Percentiles rank a stretch among this genome's conserved stretches.
Conservation (phyloP, 2,888 invertebrate species). For the Hypselothyrea guttata region DNA sequence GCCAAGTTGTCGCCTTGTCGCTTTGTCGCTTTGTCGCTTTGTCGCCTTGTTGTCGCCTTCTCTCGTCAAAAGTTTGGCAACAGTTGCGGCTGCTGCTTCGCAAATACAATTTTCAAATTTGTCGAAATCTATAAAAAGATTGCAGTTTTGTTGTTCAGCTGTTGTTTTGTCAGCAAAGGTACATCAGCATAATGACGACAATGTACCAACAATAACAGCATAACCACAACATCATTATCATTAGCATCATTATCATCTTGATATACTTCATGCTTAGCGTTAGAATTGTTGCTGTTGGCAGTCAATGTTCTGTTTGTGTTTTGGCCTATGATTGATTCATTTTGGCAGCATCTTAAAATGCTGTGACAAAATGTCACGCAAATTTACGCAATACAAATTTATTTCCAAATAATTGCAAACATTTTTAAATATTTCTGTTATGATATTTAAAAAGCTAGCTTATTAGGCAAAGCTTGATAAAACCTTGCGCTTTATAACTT, state of each 20-base stretch:
- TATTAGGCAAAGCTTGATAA: too few relatives aligned
- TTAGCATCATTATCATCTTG: constrained; percentile 25
- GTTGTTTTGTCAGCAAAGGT: constrained; percentile 59
- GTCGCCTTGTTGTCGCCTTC: constrained; percentile 20
- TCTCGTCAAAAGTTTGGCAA: constrained; percentile 57
- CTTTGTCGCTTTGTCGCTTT: too few relatives aligned
- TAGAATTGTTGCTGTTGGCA: constrained; percentile 40
- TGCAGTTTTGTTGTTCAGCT: constrained; percentile 70
- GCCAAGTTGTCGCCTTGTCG: constrained; percentile 26
- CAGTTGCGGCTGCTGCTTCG: constrained; percentile 65
- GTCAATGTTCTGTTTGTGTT: constrained; percentile 52
- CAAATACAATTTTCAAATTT: constrained; percentile 69
- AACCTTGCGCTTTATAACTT: too few relatives aligned
- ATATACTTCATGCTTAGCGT: constrained; percentile 12
- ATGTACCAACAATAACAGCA: constrained; percentile 34
- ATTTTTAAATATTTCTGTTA: constrained; percentile 1
- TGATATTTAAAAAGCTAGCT: too few relatives aligned
- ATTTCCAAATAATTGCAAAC: too few relatives aligned
- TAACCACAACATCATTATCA: constrained; percentile 20
- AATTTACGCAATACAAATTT: constrained; percentile 49
- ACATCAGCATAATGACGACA: constrained; percentile 70
- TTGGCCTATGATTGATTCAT: constrained; percentile 66
- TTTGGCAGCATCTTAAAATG: constrained; percentile 47
- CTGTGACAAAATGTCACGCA: constrained; percentile 48
- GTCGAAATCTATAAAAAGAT: constrained; percentile 79